Base-by-base conservation (phyloP, 2,113 vertebrate species). In the Pomatostomus ruficeps region DNA sequence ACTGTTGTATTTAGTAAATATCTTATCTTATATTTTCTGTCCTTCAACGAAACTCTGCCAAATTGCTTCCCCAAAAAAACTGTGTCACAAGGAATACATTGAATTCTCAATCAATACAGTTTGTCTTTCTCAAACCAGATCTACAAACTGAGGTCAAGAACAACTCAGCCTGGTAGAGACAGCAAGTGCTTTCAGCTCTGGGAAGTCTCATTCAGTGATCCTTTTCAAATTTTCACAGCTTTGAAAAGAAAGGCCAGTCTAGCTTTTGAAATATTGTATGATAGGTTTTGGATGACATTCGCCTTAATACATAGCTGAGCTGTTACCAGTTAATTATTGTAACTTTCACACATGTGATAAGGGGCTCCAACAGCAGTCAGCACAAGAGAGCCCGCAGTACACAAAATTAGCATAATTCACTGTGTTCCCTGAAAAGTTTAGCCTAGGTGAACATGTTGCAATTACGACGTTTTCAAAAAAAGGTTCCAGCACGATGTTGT, bases 241-340 rank as follows among this genome's bases (percentile, higher is more conserved):
- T 94, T 88, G 95, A 96, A 97, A 96, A 90, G 85, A 89, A 96
- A 96, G 91, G 85, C 75, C 54, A 14, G 28, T 75, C 92, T 97
- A 68, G 91, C 70, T 72, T 97, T 96, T 94, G 94, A 98, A 97
- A 88, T 79, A 97, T 85, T 94, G 93, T 97, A 88, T 96, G 96
- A 96, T 95, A 94, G 75, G 77, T 94, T 96, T 97, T 97, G 96
- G 92, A 93, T 97, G 97, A 97, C 93, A 95, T 97, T 98, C 81
- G 57, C 94, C 97, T 97, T 98, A 97, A 98, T 98, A 98, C 90
- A 85, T 91, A 97, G 97, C 96, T 92, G 92, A 98, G 95, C 96
- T 97, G 96, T 97, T 98, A 98, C 93, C 95, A 91, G 97, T 95
- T 97, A 97, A 97, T 97, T 97, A 98, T 97, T 98, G 95, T 97